Evolutionary conservation across 2,113 vertebrate species (phyloP).

Genomic region (Lophius piscatorius): DNA sequence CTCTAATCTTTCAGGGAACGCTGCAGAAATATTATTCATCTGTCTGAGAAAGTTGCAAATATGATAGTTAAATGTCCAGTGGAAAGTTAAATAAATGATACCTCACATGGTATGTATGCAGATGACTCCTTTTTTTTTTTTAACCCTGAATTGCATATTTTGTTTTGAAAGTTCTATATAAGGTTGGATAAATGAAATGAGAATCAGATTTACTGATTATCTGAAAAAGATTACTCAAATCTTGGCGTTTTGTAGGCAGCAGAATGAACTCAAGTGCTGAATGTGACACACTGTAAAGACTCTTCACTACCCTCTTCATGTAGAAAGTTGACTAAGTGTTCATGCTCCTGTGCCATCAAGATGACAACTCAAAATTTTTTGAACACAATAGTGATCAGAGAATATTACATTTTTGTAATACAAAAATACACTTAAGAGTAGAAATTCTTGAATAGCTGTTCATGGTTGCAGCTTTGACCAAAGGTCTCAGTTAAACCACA

Average conservation of each 20-base stretch:
- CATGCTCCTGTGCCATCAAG: slow-evolving; percentile 31
- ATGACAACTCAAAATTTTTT: background rate
- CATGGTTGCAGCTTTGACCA: too few species aligned
- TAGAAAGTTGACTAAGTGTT: slow-evolving; percentile 22
- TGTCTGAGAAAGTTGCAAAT: slow-evolving; percentile 25
- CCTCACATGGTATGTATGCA: slow-evolving; percentile 33
- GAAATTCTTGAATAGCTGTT: too few species aligned
- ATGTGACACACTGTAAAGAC: too few species aligned
- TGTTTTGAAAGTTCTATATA: background rate
- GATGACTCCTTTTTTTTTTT: slow-evolving; percentile 11
- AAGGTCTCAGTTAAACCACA: too few species aligned
- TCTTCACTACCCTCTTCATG: background rate
- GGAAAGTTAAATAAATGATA: slow-evolving; percentile 33
- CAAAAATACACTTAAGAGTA: too few species aligned
- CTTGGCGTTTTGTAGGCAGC: too few species aligned
- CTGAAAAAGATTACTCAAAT: too few species aligned
- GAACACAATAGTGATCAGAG: too few species aligned
- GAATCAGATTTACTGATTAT: too few species aligned
- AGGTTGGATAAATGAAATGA: too few species aligned
- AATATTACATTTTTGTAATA: too few species aligned
- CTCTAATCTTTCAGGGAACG: slow-evolving; percentile 30
- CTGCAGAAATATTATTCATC: slow-evolving; percentile 1
- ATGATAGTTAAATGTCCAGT: slow-evolving; percentile 4
- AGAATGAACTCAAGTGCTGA: too few species aligned
- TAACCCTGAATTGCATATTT: slow-evolving; percentile 2